A percentile compares a stretch with the other conserved stretches of the same genome.
These are phyloP conservation scores for Drosophila limbata DNA, from an alignment of 2,888 invertebrate species.

Conservation along the genomic window DNA sequence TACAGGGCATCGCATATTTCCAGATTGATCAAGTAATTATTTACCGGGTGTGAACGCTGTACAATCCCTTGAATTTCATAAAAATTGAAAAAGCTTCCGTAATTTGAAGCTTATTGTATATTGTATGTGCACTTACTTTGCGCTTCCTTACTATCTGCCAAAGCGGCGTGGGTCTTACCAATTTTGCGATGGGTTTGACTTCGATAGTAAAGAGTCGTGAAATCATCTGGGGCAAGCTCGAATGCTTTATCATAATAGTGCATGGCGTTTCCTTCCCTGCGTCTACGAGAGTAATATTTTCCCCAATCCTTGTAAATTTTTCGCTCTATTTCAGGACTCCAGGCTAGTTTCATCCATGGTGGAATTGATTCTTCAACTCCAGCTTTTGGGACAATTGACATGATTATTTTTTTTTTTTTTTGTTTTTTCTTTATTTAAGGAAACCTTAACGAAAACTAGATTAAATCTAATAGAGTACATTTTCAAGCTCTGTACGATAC, in stretches of 20 bases:
- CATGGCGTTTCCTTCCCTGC: slow-evolving; percentile 76
- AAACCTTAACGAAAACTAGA: slow-evolving; percentile 2
- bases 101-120: background rate
- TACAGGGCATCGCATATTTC: slow-evolving; percentile 82
- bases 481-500: background rate
- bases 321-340: slow-evolving; percentile 77
- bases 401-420: slow-evolving; percentile 26
- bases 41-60: slow-evolving; percentile 15
- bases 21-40: slow-evolving; percentile 76
- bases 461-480: background rate
- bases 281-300: slow-evolving; percentile 75
- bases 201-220: slow-evolving; percentile 71
- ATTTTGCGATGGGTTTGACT: slow-evolving; percentile 77
- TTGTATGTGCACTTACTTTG: slow-evolving; percentile 56
- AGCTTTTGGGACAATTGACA: slow-evolving; percentile 25
- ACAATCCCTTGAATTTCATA: slow-evolving; percentile 37
- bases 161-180: slow-evolving; percentile 71
- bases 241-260: slow-evolving; percentile 79
- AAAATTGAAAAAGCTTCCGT: background rate
- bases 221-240: slow-evolving; percentile 67
- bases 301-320: slow-evolving; percentile 83
- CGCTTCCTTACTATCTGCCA: slow-evolving; percentile 73
- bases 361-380: slow-evolving; percentile 39
- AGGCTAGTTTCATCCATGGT: slow-evolving; percentile 75
- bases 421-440: slow-evolving; percentile 1